Percentiles rank a stretch among this genome's conserved stretches.
Conservation (phyloP, 1,140 invertebrate species). For the Lucilia sericata region DNA sequence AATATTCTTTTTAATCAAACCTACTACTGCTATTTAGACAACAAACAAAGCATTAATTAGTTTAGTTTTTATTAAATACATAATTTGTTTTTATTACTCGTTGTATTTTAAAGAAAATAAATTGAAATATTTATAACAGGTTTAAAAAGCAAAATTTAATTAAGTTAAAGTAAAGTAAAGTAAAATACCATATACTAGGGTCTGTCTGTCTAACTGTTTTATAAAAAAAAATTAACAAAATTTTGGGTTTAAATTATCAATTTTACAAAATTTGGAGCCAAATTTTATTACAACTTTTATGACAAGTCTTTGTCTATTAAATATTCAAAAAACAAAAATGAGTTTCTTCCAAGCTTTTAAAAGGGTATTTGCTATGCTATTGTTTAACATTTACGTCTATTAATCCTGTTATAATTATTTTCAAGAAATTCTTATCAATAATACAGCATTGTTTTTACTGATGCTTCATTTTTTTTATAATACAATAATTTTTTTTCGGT, state of each 20-base stretch:
- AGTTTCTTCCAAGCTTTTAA: too few relatives aligned
- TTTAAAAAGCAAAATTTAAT: too few relatives aligned
- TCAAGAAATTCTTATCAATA: neutral
- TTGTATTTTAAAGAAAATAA: neutral
- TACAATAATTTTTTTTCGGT: neutral
- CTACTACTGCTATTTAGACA: constrained; percentile 39
- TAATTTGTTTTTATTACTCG: neutral
- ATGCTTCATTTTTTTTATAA: neutral
- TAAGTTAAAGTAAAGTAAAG: too few relatives aligned
- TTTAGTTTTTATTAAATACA: constrained; percentile 3
- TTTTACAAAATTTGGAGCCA: neutral
- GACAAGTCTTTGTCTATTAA: too few relatives aligned
- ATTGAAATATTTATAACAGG: neutral
- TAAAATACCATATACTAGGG: too few relatives aligned
- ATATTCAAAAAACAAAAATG: too few relatives aligned
- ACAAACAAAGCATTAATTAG: constrained; percentile 31
- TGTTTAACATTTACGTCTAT: neutral
- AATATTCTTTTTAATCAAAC: constrained; percentile 37
- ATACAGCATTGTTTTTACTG: constrained; percentile 9
- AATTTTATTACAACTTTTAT: neutral
- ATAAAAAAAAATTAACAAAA: too few relatives aligned
- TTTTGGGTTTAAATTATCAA: neutral
- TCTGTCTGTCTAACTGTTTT: too few relatives aligned
- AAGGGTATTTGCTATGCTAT: neutral
- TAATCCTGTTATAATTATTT: constrained; percentile 17